Conservation (phyloP, 2,888 invertebrate genomes). For the Megamerina dolium region DNA sequence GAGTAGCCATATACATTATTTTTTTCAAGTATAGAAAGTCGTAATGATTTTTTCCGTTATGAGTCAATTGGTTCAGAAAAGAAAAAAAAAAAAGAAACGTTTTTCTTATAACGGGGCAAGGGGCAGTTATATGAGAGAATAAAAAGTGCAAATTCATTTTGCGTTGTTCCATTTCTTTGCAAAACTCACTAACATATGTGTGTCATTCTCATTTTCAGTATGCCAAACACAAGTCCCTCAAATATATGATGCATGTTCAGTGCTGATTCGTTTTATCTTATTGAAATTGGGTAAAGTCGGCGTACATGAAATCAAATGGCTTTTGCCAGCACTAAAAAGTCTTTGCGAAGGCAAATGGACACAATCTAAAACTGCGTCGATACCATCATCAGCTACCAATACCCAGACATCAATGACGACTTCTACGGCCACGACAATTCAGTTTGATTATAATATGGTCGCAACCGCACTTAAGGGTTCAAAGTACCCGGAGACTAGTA, state of each 20-base stretch:
- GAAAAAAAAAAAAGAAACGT: slow-evolving; percentile 23
- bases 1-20: slow-evolving; percentile 27
- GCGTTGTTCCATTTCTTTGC: slow-evolving; percentile 58
- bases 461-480: slow-evolving; percentile 72
- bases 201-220: slow-evolving; percentile 51
- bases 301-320: slow-evolving; percentile 52
- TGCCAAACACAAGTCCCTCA: slow-evolving; percentile 62
- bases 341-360: slow-evolving; percentile 62
- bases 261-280: slow-evolving; percentile 62
- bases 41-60: too few relatives aligned
- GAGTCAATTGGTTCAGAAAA: too few relatives aligned
- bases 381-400: slow-evolving; percentile 9
- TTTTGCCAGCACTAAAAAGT: slow-evolving; percentile 64
- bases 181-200: too few relatives aligned
- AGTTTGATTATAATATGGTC: slow-evolving; percentile 68
- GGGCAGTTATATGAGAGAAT: background rate
- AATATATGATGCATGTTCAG: slow-evolving; percentile 62
- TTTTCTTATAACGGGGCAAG: slow-evolving; percentile 7
- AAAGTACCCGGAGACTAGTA: slow-evolving; percentile 57
- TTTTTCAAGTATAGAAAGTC: too few relatives aligned
- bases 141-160: slow-evolving; percentile 20
- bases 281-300: slow-evolving; percentile 46
- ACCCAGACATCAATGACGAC: slow-evolving; percentile 1
- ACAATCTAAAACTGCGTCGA: background rate
- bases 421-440: slow-evolving; percentile 19